A percentile compares a stretch with the other conserved stretches of the same genome.
Evolutionary conservation across 2,888 invertebrate genomes (phyloP).

Genomic region (Aethes cnicana): DNA sequence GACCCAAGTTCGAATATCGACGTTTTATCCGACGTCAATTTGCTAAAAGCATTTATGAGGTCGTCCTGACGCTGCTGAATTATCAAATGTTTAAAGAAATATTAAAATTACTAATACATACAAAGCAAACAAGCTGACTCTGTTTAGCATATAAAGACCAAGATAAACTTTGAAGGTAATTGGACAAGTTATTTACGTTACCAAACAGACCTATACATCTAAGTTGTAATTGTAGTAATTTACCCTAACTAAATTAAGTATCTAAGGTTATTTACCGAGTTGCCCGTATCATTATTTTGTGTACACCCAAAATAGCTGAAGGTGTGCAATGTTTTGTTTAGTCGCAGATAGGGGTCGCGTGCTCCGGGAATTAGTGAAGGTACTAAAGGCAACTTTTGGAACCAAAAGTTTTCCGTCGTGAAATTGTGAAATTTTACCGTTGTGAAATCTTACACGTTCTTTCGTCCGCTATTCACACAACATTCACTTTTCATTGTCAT

Average conservation of each 20-base stretch:
- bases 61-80: background rate
- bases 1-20: conserved; percentile 34
- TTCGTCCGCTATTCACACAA: no score
- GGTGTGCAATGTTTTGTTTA: conserved; percentile 15
- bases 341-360: conserved; percentile 13
- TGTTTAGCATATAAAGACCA: background rate
- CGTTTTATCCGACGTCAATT: background rate
- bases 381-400: no score
- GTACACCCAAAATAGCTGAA: background rate
- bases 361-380: background rate
- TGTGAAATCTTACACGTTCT: no score
- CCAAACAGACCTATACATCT: background rate
- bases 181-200: background rate
- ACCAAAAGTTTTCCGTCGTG: no score
- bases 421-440: no score
- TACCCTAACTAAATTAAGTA: conserved; percentile 1
- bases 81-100: background rate
- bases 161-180: background rate
- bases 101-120: no score
- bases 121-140: background rate
- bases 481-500: no score
- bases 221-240: conserved; percentile 1
- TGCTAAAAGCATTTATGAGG: conserved; percentile 1
- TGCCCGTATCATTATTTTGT: conserved; percentile 15
- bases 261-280: conserved; percentile 15